Conservation (phyloP, 92 coral and sea anemone genomes). For the Heteractis magnifica region DNA sequence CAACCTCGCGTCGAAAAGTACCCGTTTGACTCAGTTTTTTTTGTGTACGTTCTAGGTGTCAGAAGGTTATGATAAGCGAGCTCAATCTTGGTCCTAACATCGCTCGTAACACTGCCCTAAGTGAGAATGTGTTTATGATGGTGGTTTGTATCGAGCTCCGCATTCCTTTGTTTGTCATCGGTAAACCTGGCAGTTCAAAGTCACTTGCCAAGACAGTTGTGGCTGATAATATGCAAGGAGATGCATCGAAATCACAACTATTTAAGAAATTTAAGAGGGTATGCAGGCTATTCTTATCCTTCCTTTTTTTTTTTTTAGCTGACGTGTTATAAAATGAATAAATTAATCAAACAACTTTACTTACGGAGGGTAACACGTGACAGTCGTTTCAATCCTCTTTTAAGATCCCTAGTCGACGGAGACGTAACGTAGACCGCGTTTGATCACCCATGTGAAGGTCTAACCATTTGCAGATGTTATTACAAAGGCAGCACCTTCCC, state of each 20-base stretch:
- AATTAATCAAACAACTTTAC: too few relatives aligned
- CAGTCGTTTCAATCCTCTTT: too few relatives aligned
- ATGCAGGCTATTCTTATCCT: background rate
- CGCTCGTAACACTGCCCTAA: conserved; percentile 82
- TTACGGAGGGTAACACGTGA: background rate
- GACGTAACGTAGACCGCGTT: too few relatives aligned
- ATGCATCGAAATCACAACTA: conserved; percentile 60
- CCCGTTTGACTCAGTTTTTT: background rate
- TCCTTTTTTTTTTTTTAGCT: background rate
- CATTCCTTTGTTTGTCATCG: conserved; percentile 85
- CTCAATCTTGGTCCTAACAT: conserved; percentile 79
- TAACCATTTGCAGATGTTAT: too few relatives aligned
- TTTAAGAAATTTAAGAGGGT: conserved; percentile 77
- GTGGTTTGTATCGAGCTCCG: conserved; percentile 85
- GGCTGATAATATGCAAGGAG: conserved; percentile 77
- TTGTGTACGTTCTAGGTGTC: conserved; percentile 55
- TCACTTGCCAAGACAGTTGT: conserved; percentile 80
- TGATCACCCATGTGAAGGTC: too few relatives aligned
- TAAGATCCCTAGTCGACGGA: too few relatives aligned
- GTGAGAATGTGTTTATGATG: conserved; percentile 93
- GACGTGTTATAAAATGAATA: too few relatives aligned
- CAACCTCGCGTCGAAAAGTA: too few relatives aligned
- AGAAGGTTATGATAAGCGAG: conserved; percentile 67
- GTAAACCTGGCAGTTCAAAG: conserved; percentile 85
- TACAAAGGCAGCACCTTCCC: too few relatives aligned